These are phyloP conservation scores for Portevinia maculata DNA, from an alignment of 2,888 invertebrate species.

Conservation along the genomic window DNA sequence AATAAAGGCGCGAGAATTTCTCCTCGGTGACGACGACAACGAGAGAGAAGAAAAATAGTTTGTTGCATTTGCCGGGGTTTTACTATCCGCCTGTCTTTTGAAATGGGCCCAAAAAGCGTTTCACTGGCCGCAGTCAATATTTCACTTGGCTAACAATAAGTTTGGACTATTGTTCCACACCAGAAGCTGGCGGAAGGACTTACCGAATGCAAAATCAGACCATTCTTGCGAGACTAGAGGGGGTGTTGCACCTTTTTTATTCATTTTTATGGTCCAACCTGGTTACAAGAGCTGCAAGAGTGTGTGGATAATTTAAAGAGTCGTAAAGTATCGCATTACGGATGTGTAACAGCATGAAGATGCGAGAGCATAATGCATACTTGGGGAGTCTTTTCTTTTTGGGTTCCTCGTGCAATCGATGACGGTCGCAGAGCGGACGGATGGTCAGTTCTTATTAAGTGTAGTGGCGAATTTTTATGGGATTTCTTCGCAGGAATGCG, in stretches of 20 bases:
- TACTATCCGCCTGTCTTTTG: slow-evolving; percentile 41
- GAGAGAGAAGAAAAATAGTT: slow-evolving; percentile 41
- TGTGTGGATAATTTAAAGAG: slow-evolving; percentile 61
- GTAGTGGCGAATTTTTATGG: slow-evolving; percentile 68
- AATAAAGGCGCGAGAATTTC: slow-evolving; percentile 59
- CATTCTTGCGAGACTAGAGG: slow-evolving; percentile 8
- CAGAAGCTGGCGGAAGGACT: slow-evolving; percentile 18
- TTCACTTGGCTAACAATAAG: slow-evolving; percentile 68
- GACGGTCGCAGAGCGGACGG: slow-evolving; percentile 20
- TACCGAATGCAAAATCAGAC: slow-evolving; percentile 29
- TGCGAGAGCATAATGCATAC: slow-evolving; percentile 70
- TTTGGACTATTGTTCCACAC: slow-evolving; percentile 45
- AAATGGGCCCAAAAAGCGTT: slow-evolving; percentile 54
- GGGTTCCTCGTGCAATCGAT: slow-evolving; percentile 24
- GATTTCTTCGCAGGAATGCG: slow-evolving; percentile 73
- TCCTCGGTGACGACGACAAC: slow-evolving; percentile 30
- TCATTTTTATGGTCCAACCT: slow-evolving; percentile 50
- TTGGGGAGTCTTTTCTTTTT: slow-evolving; percentile 41
- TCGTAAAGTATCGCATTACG: slow-evolving; percentile 74
- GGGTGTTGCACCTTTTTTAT: slow-evolving; percentile 30
- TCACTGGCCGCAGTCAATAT: slow-evolving; percentile 68
- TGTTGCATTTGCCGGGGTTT: slow-evolving; percentile 30
- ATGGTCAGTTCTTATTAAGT: slow-evolving; percentile 65
- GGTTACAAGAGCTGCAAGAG: slow-evolving; percentile 53
- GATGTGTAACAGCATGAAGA: slow-evolving; percentile 74